Evolutionary conservation across 1,140 invertebrate species (phyloP), one percentile per base, ranked within the genome.

Genomic region (Danaus melanippus): DNA sequence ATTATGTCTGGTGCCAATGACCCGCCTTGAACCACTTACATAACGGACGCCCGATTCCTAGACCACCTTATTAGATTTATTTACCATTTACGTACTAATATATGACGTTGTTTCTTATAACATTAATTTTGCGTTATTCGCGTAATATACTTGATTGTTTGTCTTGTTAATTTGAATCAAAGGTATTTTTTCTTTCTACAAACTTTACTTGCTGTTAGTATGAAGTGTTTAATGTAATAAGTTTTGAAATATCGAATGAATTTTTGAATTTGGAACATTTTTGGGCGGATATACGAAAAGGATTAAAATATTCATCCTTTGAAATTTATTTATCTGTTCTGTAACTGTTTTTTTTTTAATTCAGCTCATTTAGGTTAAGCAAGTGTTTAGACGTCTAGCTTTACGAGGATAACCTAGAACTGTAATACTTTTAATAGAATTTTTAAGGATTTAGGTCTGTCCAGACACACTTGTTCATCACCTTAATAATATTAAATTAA

Each of bases 21-120:
- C 75, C 83, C 65, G 69, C 83, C 83, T 86, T 86, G 83, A 86
- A 84, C 82, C 67, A 79, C 64, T 82, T 83, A 80, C 72, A 72
- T 81, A 78, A 82, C 71, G 64, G 60, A 55, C 53, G 61, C 55
- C 55, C 53, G 44, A 11, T 52, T 42, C 53, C 21, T 32, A 32
- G 4, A 52, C 39, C 42, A 44, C 53, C 56, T 53, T 59, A 62
- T 59, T 62, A 53, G 50, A 53, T 54, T 56, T 61, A 61, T 61
- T 58, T 56, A 54, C 55, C 59, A 60, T 54, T 58, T 50, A 53
- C 48, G 46, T 42, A 21, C 53, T 55, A 32, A 42, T 47, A 44
- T 58, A 54, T 32, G 62, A 53, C 46, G 49, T 53, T 58, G 54
- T 55, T 46, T 46, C 11, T 52, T 52, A 52, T 44, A 47, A 52